Conservation (phyloP, 2,797 vertebrate species). For the Philypnodon macrostomus region DNA sequence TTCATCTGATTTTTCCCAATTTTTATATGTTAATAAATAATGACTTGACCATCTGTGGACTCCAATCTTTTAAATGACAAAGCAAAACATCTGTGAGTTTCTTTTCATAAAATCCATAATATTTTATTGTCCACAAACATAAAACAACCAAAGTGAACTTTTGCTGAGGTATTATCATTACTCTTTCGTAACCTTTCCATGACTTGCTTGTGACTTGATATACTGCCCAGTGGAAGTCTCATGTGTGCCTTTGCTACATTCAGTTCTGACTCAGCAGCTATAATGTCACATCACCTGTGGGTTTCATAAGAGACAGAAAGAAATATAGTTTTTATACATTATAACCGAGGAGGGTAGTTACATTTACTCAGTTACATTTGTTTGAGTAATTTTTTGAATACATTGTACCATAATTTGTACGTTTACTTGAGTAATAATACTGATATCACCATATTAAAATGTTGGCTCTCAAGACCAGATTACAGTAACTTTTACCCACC, state of each 20-base stretch:
- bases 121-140: background rate
- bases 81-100: background rate
- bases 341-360: too few relatives aligned
- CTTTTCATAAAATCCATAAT: background rate
- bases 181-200: background rate
- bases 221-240: background rate
- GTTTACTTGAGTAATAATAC: too few relatives aligned
- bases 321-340: background rate
- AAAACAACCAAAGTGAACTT: background rate
- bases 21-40: too few relatives aligned
- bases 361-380: too few relatives aligned
- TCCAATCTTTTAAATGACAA: background rate
- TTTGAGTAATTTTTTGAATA: too few relatives aligned
- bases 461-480: too few relatives aligned
- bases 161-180: background rate
- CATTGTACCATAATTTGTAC: too few relatives aligned
- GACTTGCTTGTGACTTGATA: background rate
- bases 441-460: too few relatives aligned
- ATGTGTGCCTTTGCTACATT: background rate
- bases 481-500: too few relatives aligned
- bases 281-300: background rate
- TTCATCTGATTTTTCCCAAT: too few relatives aligned
- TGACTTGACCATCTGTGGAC: too few relatives aligned
- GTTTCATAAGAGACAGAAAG: conserved; percentile 14
- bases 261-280: conserved; percentile 7